These are phyloP conservation scores for Leistus spinibarbis DNA, from an alignment of 2,888 invertebrate species.

Conservation along the genomic window DNA sequence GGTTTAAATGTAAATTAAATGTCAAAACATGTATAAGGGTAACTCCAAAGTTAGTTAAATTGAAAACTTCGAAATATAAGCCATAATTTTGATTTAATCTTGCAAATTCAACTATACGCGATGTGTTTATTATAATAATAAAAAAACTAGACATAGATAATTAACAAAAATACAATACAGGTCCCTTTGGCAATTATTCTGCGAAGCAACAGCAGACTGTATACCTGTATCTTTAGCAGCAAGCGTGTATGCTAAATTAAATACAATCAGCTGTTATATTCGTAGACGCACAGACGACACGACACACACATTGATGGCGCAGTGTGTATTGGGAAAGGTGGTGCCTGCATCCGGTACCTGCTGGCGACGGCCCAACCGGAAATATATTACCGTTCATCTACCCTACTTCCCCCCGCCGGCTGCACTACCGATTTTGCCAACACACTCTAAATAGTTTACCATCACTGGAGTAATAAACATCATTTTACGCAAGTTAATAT, in stretches of 20 bases:
- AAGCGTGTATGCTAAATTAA: not conserved
- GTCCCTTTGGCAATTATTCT: no score
- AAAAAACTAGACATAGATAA: no score
- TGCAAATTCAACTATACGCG: no score
- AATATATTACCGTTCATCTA: slow-evolving; percentile 26
- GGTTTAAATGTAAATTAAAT: no score
- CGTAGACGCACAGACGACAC: not conserved
- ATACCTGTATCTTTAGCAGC: no score
- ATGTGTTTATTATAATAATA: no score
- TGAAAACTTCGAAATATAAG: no score
- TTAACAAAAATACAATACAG: no score
- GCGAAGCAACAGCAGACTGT: not conserved
- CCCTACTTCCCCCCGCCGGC: not conserved
- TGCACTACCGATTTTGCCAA: not conserved
- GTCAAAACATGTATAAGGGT: no score
- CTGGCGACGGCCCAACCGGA: slow-evolving; percentile 6
- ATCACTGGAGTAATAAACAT: not conserved
- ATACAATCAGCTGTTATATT: slow-evolving; percentile 1
- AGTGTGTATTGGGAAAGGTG: slow-evolving; percentile 5
- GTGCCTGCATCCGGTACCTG: slow-evolving; percentile 32
- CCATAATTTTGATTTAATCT: no score
- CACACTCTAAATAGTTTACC: not conserved
- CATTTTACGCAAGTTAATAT: not conserved
- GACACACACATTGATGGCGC: not conserved
- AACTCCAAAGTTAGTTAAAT: no score